These are phyloP conservation scores for Catostylus mosaicus DNA, from an alignment of 30 jellyfish, hydroid and myxozoan species.

Conservation along the genomic window DNA sequence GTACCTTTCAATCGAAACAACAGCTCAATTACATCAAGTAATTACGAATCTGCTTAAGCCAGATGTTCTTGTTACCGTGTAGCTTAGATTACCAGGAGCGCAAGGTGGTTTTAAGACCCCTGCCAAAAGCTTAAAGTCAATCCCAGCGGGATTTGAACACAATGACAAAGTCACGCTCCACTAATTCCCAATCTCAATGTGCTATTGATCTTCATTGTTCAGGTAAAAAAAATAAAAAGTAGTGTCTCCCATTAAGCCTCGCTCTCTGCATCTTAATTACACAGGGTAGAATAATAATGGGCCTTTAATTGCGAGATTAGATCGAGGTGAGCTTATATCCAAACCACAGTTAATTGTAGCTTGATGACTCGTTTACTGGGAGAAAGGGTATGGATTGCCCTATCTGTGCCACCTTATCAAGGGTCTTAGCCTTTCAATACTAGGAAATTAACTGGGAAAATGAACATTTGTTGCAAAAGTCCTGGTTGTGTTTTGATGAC, in stretches of 20 bases:
- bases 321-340: too few species aligned
- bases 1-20: too few species aligned
- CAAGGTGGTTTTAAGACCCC: constrained; percentile 1
- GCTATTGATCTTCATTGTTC: background rate
- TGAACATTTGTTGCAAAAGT: too few species aligned
- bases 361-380: too few species aligned
- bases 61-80: background rate
- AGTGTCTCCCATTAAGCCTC: background rate
- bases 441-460: too few species aligned
- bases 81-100: background rate
- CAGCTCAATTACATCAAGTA: too few species aligned
- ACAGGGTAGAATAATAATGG: background rate
- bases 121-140: background rate
- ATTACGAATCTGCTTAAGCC: background rate
- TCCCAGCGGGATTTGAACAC: constrained; percentile 1
- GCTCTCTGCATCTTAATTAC: background rate
- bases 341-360: too few species aligned
- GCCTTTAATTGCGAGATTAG: too few species aligned
- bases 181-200: background rate
- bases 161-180: background rate
- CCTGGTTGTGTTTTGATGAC: too few species aligned
- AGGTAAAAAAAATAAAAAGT: background rate
- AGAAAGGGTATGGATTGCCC: too few species aligned
- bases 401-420: too few species aligned
- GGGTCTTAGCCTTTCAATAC: too few species aligned